Base-by-base conservation (phyloP, 2,797 vertebrate species). In the Fistularia commersonii region DNA sequence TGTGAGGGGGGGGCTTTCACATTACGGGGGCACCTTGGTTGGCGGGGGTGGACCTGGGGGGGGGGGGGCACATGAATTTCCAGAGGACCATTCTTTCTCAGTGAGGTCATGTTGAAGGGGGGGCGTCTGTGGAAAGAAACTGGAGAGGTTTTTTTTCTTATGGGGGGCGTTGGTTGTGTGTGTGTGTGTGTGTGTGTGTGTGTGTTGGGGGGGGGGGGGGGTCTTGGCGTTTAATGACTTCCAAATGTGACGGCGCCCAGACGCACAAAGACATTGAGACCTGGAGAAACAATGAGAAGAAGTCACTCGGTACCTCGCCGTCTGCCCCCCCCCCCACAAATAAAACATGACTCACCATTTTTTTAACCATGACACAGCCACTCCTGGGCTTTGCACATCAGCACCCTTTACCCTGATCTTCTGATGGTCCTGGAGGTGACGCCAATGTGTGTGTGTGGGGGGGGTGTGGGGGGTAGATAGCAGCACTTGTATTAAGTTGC, bases 231-330 rank as follows among this genome's bases (percentile, higher is more conserved):
- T 87, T 91, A 92, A 92, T 91, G 89, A 91, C 83, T 91, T 91
- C 90, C 91, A 92, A 91, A 92, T 92, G 90, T 90, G 89, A 86
- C 81, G 76, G 74, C 83, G 76, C 83, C 75, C 74, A 83, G 76
- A 81, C 75, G n/a, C n/a, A n/a, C n/a, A 76, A 78, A 73, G 54
- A 76, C 72, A 87, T 61, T 73, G 75, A 76, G 84, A 82, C 87
- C 83, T 87, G 83, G 84, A 88, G 78, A 88, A 87, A 89, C 68
- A 60, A 62, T 14, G 69, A 81, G 77, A 63, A 74, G 57, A 57
- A 39, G 59, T 75, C 61, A 66, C 59, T 37, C 36, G 39, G 35
- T 11, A 66, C n/a, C n/a, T n/a, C n/a, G n/a, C n/a, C n/a, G n/a
- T n/a, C n/a, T n/a, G n/a, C n/a, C n/a, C n/a, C n/a, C n/a, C 57